Percentiles rank a stretch among this genome's conserved stretches.
Conservation (phyloP, 2,113 vertebrate species). For the Dolichotis patagonum region DNA sequence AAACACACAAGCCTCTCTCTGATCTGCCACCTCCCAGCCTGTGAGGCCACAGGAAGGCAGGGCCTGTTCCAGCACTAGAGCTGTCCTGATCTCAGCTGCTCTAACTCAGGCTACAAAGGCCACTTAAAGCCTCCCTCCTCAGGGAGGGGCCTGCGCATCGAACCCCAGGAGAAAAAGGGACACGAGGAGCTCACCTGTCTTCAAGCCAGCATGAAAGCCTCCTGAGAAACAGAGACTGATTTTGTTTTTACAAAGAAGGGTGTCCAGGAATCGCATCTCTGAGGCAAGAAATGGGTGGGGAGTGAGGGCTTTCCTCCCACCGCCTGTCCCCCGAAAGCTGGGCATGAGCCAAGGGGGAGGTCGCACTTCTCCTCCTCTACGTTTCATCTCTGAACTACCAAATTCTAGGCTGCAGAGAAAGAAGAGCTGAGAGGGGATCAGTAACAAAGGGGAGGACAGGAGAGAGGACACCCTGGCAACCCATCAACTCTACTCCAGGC, state of each 20-base stretch:
- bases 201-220: not conserved
- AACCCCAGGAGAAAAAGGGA: not conserved
- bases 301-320: not conserved
- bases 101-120: not conserved
- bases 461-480: not conserved
- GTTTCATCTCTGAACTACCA: not conserved
- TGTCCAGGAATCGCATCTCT: not conserved
- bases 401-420: not conserved
- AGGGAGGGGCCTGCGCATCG: not conserved
- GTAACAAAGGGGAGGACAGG: not conserved
- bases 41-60: not conserved
- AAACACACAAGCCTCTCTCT: slow-evolving; percentile 27
- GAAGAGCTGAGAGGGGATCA: not conserved
- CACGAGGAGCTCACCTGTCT: not conserved
- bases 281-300: not conserved
- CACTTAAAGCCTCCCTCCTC: not conserved
- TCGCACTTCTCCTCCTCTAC: not conserved
- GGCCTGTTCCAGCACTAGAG: too few relatives aligned
- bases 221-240: not conserved
- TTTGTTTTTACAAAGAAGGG: not conserved
- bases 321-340: too few relatives aligned
- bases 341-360: not conserved
- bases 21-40: not conserved
- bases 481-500: not conserved
- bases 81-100: not conserved